Evolutionary conservation across 2,888 invertebrate genomes (phyloP).

Genomic region (Orchesellides sinensis): DNA sequence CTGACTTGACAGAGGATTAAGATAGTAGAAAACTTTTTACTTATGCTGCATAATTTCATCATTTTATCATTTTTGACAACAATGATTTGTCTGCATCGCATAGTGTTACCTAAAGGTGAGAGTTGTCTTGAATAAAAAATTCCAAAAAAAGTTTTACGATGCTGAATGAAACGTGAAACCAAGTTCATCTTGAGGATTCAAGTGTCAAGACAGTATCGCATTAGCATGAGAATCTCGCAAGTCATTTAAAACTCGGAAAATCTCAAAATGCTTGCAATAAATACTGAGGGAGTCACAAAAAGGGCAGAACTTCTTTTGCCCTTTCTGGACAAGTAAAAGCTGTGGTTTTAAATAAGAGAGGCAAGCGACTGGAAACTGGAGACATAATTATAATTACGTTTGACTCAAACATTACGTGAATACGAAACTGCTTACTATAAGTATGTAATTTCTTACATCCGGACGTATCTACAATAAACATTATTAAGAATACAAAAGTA

Average conservation of each 20-base stretch:
- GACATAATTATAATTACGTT: slow-evolving; percentile 39
- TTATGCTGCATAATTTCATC: neutral
- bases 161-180: slow-evolving; percentile 11
- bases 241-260: neutral
- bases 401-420: slow-evolving; percentile 1
- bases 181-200: slow-evolving; percentile 22
- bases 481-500: too few species aligned
- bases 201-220: slow-evolving; percentile 13
- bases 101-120: slow-evolving; percentile 27
- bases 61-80: neutral
- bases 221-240: neutral
- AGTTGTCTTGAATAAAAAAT: slow-evolving; percentile 5
- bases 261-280: slow-evolving; percentile 6
- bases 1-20: slow-evolving; percentile 4
- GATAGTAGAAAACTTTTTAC: neutral
- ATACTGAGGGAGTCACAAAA: slow-evolving; percentile 14
- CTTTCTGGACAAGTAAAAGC: slow-evolving; percentile 15
- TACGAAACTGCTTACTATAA: slow-evolving; percentile 17
- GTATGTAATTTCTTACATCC: slow-evolving; percentile 35
- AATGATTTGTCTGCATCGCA: neutral
- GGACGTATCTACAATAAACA: neutral
- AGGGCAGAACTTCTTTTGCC: slow-evolving; percentile 32
- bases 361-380: slow-evolving; percentile 46
- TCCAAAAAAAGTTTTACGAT: neutral
- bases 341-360: slow-evolving; percentile 21